Conservation (phyloP, 2,113 vertebrate species). For the Gallinago undulata region DNA sequence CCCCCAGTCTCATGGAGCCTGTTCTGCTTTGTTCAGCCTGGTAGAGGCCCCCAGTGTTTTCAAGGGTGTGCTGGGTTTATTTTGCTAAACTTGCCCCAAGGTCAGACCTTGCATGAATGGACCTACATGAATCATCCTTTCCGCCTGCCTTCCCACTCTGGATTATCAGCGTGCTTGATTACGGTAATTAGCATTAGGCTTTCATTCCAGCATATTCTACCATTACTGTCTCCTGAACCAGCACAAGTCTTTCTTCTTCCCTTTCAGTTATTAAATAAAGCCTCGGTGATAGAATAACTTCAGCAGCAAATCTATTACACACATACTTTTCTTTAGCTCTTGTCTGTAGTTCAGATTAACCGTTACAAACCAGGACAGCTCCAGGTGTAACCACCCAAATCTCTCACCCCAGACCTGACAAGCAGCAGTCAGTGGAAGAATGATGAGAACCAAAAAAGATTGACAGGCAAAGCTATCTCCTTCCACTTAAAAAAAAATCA, state of each 20-base stretch:
- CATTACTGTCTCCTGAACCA: not conserved
- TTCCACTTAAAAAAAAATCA: not conserved
- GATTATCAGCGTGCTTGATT: conserved; percentile 19
- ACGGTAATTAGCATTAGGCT: not conserved
- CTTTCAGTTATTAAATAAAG: not conserved
- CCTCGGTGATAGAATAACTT: not conserved
- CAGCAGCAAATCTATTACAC: not conserved
- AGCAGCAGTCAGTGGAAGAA: not conserved
- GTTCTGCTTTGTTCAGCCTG: not conserved
- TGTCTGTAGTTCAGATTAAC: not conserved
- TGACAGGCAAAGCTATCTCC: not conserved
- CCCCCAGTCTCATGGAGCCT: not conserved
- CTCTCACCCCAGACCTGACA: not conserved
- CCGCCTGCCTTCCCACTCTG: conserved; percentile 5
- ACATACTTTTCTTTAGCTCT: not conserved
- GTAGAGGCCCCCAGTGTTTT: conserved; percentile 11
- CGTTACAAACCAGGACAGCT: not conserved
- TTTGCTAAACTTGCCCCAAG: conserved; percentile 54
- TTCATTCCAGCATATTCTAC: not conserved
- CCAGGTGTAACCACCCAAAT: not conserved
- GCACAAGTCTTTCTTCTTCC: not conserved
- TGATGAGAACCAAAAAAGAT: not conserved
- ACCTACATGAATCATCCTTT: conserved; percentile 61
- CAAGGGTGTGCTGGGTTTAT: conserved; percentile 24
- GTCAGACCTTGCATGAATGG: conserved; percentile 40